Evolutionary conservation across 2,113 vertebrate species (phyloP).

Genomic region (Eclectus roratus): DNA sequence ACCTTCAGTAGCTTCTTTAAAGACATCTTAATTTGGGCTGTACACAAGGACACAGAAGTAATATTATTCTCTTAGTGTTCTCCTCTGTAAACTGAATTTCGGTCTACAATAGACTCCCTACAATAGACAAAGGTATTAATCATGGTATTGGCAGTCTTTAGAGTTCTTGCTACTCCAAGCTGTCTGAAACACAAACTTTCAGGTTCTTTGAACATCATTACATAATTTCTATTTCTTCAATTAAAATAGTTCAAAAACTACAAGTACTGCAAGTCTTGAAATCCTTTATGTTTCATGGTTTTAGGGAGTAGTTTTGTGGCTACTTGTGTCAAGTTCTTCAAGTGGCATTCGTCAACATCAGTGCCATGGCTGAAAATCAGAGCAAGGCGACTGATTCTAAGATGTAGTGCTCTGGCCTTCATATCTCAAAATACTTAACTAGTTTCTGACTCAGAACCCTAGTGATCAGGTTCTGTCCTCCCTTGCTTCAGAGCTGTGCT

Average conservation of each 20-base stretch:
- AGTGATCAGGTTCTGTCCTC: not conserved
- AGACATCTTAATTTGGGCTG: not conserved
- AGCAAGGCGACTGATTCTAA: not conserved
- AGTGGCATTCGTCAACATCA: not conserved
- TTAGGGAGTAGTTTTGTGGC: not conserved
- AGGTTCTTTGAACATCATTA: not conserved
- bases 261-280: not conserved
- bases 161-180: not conserved
- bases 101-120: not conserved
- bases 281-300: not conserved
- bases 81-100: not conserved
- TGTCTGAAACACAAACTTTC: not conserved
- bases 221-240: not conserved
- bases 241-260: constrained; percentile 1
- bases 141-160: not conserved
- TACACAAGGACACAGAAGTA: not conserved
- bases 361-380: not conserved
- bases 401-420: not conserved
- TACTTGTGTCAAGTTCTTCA: not conserved
- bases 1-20: not conserved
- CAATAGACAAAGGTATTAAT: not conserved
- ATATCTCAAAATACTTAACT: not conserved
- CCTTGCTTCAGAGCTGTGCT: not conserved
- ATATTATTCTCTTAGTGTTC: not conserved
- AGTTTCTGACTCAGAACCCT: not conserved